Conservation (phyloP, 37 sponge, comb jelly and placozoan species). For the Tethya wilhelma region DNA sequence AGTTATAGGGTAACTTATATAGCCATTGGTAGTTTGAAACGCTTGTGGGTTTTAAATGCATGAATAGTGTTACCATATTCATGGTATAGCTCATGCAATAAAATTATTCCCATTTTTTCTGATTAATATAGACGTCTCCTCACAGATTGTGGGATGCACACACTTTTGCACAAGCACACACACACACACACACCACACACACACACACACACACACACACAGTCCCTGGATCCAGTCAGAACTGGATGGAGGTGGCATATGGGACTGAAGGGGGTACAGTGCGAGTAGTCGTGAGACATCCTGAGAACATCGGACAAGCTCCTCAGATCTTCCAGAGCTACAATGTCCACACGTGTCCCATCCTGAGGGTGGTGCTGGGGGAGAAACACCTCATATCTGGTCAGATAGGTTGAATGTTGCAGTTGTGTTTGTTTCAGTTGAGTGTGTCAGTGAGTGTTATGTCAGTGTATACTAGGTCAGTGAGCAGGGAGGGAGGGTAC, state of each 20-base stretch:
- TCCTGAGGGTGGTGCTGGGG: conserved; percentile 87
- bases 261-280: conserved; percentile 90
- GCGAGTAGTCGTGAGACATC: conserved; percentile 92
- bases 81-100: no score
- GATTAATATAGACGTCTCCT: no score
- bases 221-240: conserved; percentile 51
- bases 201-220: background rate
- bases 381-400: conserved; percentile 97
- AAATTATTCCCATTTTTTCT: no score
- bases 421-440: background rate
- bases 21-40: no score
- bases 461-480: no score
- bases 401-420: conserved; percentile 12
- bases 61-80: no score
- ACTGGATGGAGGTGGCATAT: conserved; percentile 98
- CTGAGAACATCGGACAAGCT: conserved; percentile 96
- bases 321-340: conserved; percentile 94
- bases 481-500: no score
- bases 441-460: background rate
- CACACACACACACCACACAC: no score
- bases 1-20: no score
- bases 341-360: conserved; percentile 85
- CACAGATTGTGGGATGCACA: no score
- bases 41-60: no score
- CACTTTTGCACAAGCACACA: no score